Evolutionary conservation across 2,888 invertebrate species (phyloP).

Genomic region (Eupithecia subumbrata): DNA sequence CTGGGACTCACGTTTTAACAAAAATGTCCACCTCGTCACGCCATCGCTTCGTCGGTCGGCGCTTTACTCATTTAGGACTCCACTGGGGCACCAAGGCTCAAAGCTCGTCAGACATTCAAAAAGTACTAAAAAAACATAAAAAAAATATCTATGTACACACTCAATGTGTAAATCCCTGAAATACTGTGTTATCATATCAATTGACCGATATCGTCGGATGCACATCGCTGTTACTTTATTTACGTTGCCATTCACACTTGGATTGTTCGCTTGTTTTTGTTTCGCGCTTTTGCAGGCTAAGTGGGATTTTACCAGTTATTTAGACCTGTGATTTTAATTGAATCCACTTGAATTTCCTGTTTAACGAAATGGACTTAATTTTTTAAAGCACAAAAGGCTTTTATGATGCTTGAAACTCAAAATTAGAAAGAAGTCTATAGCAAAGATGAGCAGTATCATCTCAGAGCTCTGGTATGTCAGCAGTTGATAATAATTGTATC

Average conservation of each 20-base stretch:
- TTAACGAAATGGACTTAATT: background rate
- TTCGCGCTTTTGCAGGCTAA: slow-evolving; percentile 6
- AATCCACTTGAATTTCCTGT: background rate
- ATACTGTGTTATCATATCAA: slow-evolving; percentile 25
- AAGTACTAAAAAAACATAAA: background rate
- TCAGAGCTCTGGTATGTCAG: too few species aligned
- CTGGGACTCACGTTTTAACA: background rate
- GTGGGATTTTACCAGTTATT: background rate
- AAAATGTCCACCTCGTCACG: background rate
- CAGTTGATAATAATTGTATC: background rate
- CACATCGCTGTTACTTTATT: slow-evolving; percentile 23
- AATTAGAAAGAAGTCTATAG: background rate
- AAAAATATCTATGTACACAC: background rate
- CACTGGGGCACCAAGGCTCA: background rate
- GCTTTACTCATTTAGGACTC: background rate
- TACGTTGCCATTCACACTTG: slow-evolving; percentile 15
- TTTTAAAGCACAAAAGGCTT: too few species aligned
- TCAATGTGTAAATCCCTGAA: slow-evolving; percentile 4
- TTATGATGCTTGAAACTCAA: background rate
- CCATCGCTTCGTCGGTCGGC: background rate
- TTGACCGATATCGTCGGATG: slow-evolving; percentile 25
- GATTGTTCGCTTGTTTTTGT: slow-evolving; percentile 15
- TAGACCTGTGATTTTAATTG: background rate
- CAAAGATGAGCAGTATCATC: background rate
- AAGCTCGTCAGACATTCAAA: background rate